Base-by-base conservation (phyloP, 1,140 invertebrate genomes). In the Bathynomus jamesi region DNA sequence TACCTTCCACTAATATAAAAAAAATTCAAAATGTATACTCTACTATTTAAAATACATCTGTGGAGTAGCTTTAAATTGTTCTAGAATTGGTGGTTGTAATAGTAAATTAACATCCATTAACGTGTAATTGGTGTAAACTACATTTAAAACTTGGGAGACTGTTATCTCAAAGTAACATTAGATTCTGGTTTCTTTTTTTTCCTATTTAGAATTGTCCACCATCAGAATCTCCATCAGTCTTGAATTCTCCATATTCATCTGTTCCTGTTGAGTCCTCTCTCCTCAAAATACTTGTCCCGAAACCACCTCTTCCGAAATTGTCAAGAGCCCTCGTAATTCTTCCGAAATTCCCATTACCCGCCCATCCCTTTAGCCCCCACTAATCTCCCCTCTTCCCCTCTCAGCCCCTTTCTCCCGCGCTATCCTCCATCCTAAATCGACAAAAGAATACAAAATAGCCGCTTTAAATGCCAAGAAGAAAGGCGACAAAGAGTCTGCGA, bases 381-480 rank as follows among this genome's bases (percentile, higher is more conserved):
- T 61, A 25, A 32, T 75, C 46, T 65, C 72, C 2, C 61, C 70
- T 24, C 69, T 60, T n/a, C 29, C 40, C 40, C 29, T 62, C n/a
- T 62, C 13, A 24, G 62, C 61, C 70, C n/a, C 13, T 29, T 13
- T n/a, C 7, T 69, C 65, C 27, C 72, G 74, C 24, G 25, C 61
- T 61, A 30, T 30, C 17, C 7, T 67, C 61, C 30, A 31, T 71
- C 13, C 40, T 28, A 32, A 72, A 74, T 27, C 76, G 91, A 29
- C 86, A 89, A 80, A 85, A 73, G 86, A 94, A 79, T 96, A 95
- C 80, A 94, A 93, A 84, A 82, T 86, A 0, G 92, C 92, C 2
- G 94, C 94, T 0, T 75, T 96, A n/a, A 81, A 86, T n/a, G 89
- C 90, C 61, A 97, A 96, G 80, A 89, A 88, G 61, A 81, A 82